Percentiles rank a stretch among this genome's conserved stretches.
Evolutionary conservation across 2,888 invertebrate genomes (phyloP).

Genomic region (Dryomyza anilis): DNA sequence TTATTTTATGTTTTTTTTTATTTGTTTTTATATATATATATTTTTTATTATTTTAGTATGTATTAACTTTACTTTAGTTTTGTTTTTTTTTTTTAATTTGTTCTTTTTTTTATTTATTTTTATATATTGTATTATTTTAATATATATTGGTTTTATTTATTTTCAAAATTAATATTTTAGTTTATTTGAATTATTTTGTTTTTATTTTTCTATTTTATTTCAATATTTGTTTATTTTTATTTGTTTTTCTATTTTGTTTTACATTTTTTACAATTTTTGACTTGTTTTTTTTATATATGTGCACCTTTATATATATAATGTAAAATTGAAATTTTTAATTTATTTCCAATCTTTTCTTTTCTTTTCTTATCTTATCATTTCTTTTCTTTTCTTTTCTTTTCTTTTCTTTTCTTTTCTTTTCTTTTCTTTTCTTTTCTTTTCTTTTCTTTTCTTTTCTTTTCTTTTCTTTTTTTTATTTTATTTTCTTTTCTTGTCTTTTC

Average conservation of each 20-base stretch:
- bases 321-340: too few species aligned
- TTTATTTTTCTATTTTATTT: not conserved
- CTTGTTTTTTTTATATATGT: too few species aligned
- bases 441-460: not conserved
- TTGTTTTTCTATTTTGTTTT: not conserved
- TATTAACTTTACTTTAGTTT: conserved; percentile 12
- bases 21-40: not conserved
- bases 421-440: not conserved
- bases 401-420: not conserved
- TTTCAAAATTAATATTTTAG: not conserved
- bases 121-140: not conserved
- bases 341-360: too few species aligned
- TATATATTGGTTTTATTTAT: not conserved
- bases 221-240: not conserved
- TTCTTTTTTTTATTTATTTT: conserved; percentile 20
- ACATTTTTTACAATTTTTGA: not conserved
- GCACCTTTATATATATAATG: too few species aligned
- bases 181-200: not conserved
- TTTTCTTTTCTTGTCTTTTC: too few species aligned
- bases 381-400: not conserved
- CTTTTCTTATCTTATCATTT: not conserved
- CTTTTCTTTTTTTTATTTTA: not conserved
- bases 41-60: conserved; percentile 17
- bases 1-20: not conserved
- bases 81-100: conserved; percentile 15